Evolutionary conservation across 1,140 invertebrate genomes (phyloP), one percentile per base, ranked within the genome.

Genomic region (Philaenus spumarius): DNA sequence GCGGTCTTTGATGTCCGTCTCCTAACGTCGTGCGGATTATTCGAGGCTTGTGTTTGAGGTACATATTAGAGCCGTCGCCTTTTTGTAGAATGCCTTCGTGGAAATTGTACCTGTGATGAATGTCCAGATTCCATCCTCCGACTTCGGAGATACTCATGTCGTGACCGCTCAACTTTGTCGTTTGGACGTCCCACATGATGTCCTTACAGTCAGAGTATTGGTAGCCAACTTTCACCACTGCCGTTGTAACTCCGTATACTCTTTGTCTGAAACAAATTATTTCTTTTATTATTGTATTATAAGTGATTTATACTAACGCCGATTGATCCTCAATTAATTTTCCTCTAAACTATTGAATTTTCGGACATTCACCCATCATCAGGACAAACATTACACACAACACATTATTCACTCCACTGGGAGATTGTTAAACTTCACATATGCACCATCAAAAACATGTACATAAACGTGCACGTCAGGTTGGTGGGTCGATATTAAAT

Each of bases 71-170:
- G 19, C 96, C 96, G 72, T 98, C 95, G 23, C 96, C 96, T 71
- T 97, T 97, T 73, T 98, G 95, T 1, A 98, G 78, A 61, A 98
- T 97, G 22, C 92, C 95, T 79, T 97, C 94, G 70, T 96, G 93
- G 81, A 96, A 95, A 70, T 98, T 97, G 72, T 97, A 97, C 62
- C 93, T 80, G 68, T 98, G 95, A 76, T 98, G 95, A 64, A 97
- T 94, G 69, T 97, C 93, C 52, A 98, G 73, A 73, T 97, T 97
- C 95, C 95, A 98, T 6, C 92, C 93, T 1, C 94, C 94, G 19
- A 97, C 86, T 71, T 95, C 92, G 0, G 93, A 95, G 34, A 97
- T 96, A 51, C 89, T 91, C 86, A 97, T 93, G 69, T 97, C 94
- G 68, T 95, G 92, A 2, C 95, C 95, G 66, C 90, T 93, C 30